Evolutionary conservation across 2,113 vertebrate genomes (phyloP), one percentile per base, ranked within the genome.

Genomic region (Monarcha castaneiventris): DNA sequence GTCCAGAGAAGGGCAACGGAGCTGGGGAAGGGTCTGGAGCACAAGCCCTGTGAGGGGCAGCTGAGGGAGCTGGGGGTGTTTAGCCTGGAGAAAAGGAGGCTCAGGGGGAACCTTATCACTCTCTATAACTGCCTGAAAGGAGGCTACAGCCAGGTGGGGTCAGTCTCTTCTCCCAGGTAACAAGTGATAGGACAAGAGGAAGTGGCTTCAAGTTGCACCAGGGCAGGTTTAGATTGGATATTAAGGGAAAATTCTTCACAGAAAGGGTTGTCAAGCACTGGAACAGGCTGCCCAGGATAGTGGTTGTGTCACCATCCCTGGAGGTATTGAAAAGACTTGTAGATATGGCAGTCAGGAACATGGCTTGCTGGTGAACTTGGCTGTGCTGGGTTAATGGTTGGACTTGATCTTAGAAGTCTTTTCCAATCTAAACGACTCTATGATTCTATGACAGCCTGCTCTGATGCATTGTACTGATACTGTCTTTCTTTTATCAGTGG

Each of bases 81-180:
- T 1, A 35, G 8, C 18, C 41, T 69, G 79, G 56, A 71, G 43
- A 63, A 37, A 44, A 77, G 43, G 49, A 51, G 35, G 22, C 49
- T 62, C 21, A 29, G 46, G 16, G 13, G 6, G 2, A 3, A 68
- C 16, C 19, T n/a, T 15, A 30, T 7, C 1, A 0, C n/a, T 67
- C 48, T 63, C 33, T 55, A 0, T 1, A 10, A 0, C 19, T 58
- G 4, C 37, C 51, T 72, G 64, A 64, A 7, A 56, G 35, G 18
- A 77, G 51, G 16, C 1, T 4, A 27, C 1, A 37, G 37, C 43
- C 16, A 15, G 2, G 23, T 29, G 43, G 23, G 18, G 1, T 56
- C 0, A 1, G 23, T 0, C 43, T 77, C 22, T 52, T 66, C 51
- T 78, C 1, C 3, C 23, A 58, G 8, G 13, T 32, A 19, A 52